Percentiles rank a stretch among this genome's conserved stretches.
Evolutionary conservation across 2,888 invertebrate species (phyloP).

Genomic region (Pachymerium ferrugineum): DNA sequence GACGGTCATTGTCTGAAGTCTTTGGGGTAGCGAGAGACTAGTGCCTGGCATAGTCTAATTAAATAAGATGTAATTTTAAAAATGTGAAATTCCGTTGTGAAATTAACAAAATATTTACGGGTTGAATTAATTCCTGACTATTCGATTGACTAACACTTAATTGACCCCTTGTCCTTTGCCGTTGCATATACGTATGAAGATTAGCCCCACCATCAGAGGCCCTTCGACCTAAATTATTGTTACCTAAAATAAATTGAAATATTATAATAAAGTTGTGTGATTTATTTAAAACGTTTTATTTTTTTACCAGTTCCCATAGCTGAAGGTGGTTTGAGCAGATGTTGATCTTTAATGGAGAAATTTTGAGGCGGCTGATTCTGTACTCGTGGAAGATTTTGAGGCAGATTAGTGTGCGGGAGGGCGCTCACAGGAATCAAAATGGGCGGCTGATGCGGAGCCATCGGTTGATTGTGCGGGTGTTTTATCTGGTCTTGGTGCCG

Average conservation of each 20-base stretch:
- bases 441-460: slow-evolving; percentile 39
- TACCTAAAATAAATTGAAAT: no score
- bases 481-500: slow-evolving; percentile 64
- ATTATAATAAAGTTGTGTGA: background rate
- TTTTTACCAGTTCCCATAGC: slow-evolving; percentile 59
- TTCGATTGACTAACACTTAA: slow-evolving; percentile 53
- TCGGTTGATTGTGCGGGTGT: slow-evolving; percentile 44
- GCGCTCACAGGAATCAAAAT: slow-evolving; percentile 43
- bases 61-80: background rate
- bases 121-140: slow-evolving; percentile 49
- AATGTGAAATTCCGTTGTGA: background rate
- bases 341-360: slow-evolving; percentile 86
- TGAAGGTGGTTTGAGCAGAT: slow-evolving; percentile 85
- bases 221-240: slow-evolving; percentile 60
- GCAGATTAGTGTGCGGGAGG: slow-evolving; percentile 74
- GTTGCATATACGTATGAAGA: slow-evolving; percentile 65
- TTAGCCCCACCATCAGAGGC: slow-evolving; percentile 96
- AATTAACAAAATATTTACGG: slow-evolving; percentile 35
- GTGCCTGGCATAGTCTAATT: slow-evolving; percentile 37
- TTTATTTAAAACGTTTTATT: no score
- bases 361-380: slow-evolving; percentile 77
- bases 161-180: slow-evolving; percentile 51
- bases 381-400: slow-evolving; percentile 73
- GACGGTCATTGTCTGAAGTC: slow-evolving; percentile 51
- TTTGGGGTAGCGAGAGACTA: slow-evolving; percentile 41